Evolutionary conservation across 2,888 invertebrate species (phyloP), one percentile per base, ranked within the genome.

Genomic region (Orchesella flavescens): DNA sequence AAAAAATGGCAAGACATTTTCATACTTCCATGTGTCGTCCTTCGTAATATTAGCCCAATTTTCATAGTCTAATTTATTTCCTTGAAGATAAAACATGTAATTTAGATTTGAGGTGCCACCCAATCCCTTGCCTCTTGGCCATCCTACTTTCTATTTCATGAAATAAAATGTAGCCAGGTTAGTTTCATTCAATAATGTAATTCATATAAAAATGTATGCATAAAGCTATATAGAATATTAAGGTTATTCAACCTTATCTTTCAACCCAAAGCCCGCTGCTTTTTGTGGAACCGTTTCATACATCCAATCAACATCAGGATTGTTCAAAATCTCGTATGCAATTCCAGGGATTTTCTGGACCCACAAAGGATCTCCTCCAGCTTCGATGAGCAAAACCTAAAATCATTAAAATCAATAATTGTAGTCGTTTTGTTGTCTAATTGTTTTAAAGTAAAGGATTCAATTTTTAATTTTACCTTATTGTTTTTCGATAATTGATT

Each of bases 31-130:
- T 1, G 9, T 34, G 0, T 68, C 21, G 19, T 86, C 85, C 13
- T 61, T 72, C 0, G 85, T 85, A 5, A 84, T 66, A 49, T 85
- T 84, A n/a, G 85, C 82, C 85, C 85, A 84, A 12, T 74, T 73
- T 57, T 86, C 83, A 19, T 85, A 86, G 89, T 95, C 95, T 15
- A 92, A 89, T 17, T 91, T 90, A 90, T 94, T 93, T 19, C 95
- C 95, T 89, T 93, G 90, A 12, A 86, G 13, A 21, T 75, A 57
- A 15, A 81, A 53, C 73, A 86, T 63, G 63, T 57, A 85, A 57
- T 87, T 85, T 5, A 83, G 17, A 21, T 65, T 71, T 0, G 59
- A 66, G 13, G 72, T 59, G 13, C 85, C 83, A 3, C 85, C 72
- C 34, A 81, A 61, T 15, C 23, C 49, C 19, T 68, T 81, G 1